Base-by-base conservation (phyloP, 2,888 invertebrate species). In the Drosophila heteroneura region DNA sequence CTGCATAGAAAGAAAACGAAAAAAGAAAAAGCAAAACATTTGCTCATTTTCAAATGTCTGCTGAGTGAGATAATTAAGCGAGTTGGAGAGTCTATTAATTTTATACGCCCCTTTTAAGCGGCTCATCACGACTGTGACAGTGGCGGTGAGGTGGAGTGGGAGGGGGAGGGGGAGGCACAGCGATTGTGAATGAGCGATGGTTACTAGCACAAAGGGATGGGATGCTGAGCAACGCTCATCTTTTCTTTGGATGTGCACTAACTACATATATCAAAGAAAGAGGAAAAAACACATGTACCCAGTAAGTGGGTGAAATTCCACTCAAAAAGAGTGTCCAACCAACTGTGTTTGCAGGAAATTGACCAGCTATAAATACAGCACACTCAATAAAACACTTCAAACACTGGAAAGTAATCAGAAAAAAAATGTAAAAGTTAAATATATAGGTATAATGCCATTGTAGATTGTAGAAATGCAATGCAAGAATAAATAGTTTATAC, bases 71-170 rank as follows among this genome's bases (percentile, higher is more conserved):
- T 87, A 87, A 89, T 87, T 87, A 87, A 87, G 85, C 76, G 70
- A 80, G 66, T 79, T 76, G 77, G 70, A 81, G 78, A 79, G 85
- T 87, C 89, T 82, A 89, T 87, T 89, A 87, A 87, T 87, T 89
- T 83, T 64, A 71, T 78, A 87, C 87, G 89, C 85, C 89, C 85
- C 89, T 81, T 76, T 84, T 79, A 67, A 77, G 67, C 67, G 51
- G 70, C 58, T 44, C 74, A 78, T 63, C 61, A 33, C 19, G 52
- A 61, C 49, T n/a, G 5, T 9, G 47, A 57, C 66, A 44, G 41
- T 0, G 67, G 0, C 35, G 4, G 6, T 10, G 6, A 12, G 4
- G 6, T 10, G 6, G 14, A n/a, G 39, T 33, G 1, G 19, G n/a
- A 22, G 19, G 30, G 6, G n/a, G 30, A 52, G 26, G 10, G 32